Evolutionary conservation across 1,140 invertebrate genomes (phyloP).

Genomic region (Leucophenga varia): DNA sequence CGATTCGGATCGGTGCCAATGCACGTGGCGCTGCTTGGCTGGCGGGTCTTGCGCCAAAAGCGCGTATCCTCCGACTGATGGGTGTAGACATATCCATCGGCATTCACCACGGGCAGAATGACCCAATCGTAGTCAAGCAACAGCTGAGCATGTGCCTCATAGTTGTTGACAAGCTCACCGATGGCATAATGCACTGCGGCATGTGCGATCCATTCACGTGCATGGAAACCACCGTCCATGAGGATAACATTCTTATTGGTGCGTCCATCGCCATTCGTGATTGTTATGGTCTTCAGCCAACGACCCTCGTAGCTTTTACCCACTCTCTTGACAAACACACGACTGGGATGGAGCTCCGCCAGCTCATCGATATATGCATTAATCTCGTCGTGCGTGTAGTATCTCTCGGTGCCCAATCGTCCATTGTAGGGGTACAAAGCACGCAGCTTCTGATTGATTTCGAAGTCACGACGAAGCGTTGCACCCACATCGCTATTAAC

Average conservation of each 20-base stretch:
- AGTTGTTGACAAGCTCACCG: conserved; percentile 60
- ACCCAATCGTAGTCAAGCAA: conserved; percentile 63
- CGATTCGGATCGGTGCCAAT: conserved; percentile 66
- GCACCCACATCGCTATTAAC: conserved; percentile 29
- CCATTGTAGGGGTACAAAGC: conserved; percentile 20
- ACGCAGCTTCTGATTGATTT: conserved; percentile 19
- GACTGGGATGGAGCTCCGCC: conserved; percentile 48
- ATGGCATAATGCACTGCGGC: conserved; percentile 66
- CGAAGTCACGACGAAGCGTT: conserved; percentile 21
- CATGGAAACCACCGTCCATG: conserved; percentile 63
- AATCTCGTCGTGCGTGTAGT: conserved; percentile 55
- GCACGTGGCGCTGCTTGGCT: conserved; percentile 46
- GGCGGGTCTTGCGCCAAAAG: conserved; percentile 60
- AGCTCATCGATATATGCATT: conserved; percentile 58
- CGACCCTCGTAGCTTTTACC: conserved; percentile 59
- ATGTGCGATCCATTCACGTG: conserved; percentile 71
- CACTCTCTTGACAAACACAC: conserved; percentile 55
- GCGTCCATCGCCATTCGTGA: conserved; percentile 54
- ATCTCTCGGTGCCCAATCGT: conserved; percentile 29
- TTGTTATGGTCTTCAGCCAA: conserved; percentile 59
- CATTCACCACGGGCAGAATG: conserved; percentile 61
- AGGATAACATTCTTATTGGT: conserved; percentile 60
- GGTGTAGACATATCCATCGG: conserved; percentile 57
- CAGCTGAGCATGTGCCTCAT: conserved; percentile 51
- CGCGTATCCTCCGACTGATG: conserved; percentile 50